phyloP scores from a whole-genome alignment of 1,140 invertebrate genomes.

The Apis florea region DNA sequence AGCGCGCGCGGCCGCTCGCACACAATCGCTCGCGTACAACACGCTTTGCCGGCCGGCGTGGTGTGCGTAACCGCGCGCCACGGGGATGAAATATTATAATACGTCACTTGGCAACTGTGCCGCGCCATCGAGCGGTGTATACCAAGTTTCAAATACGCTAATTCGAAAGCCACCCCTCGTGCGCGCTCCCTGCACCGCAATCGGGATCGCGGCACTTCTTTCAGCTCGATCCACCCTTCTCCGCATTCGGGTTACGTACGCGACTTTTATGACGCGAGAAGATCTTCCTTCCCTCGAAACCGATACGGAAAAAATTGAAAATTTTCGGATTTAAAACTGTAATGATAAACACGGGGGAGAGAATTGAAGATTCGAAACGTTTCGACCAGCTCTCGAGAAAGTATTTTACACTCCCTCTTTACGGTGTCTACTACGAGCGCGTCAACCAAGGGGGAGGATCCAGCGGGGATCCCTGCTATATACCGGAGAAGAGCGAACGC shows the following conservation, averaged over 20 bases:
- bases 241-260: background rate
- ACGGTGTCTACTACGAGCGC: constrained; percentile 12
- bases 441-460: constrained; percentile 18
- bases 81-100: constrained; percentile 79
- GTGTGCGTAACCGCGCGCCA: constrained; percentile 46
- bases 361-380: no score
- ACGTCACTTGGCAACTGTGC: constrained; percentile 79
- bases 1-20: background rate
- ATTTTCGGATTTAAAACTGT: no score
- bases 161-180: constrained; percentile 67
- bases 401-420: constrained; percentile 27
- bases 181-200: constrained; percentile 55
- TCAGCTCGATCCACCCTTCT: constrained; percentile 17
- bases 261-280: background rate
- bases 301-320: no score
- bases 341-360: no score
- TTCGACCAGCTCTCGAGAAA: constrained; percentile 11
- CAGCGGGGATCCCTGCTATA: constrained; percentile 37
- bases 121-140: constrained; percentile 77
- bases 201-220: constrained; percentile 56
- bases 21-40: background rate
- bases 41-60: background rate
- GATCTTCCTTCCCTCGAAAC: no score
- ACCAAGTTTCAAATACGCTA: constrained; percentile 73
- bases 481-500: constrained; percentile 29